Conservation (phyloP, 92 coral and sea anemone species). For the Palythoa grandiflora region DNA sequence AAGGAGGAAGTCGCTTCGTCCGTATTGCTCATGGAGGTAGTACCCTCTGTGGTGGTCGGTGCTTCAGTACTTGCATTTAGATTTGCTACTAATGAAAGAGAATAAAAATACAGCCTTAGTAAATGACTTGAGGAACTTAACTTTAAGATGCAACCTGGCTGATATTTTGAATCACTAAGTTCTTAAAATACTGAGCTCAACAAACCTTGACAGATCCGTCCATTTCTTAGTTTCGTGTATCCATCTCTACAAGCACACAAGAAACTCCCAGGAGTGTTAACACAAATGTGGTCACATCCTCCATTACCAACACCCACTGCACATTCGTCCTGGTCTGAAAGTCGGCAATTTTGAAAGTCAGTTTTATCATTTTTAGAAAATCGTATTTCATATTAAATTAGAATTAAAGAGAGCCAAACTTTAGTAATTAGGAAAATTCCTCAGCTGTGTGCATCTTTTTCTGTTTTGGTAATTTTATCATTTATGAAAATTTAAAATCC, state of each 20-base stretch:
- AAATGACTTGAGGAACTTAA: background rate
- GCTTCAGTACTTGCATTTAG: background rate
- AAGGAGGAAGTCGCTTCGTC: background rate
- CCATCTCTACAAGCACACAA: conserved; percentile 16
- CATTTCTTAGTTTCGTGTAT: conserved; percentile 19
- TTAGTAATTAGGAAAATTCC: too few relatives aligned
- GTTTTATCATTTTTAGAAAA: background rate
- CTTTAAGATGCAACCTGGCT: background rate
- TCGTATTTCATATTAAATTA: background rate
- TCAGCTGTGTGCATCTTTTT: too few relatives aligned
- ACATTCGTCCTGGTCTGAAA: conserved; percentile 23
- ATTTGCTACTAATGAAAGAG: background rate
- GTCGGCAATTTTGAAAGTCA: too few relatives aligned
- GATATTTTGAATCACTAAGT: background rate
- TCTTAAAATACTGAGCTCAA: background rate
- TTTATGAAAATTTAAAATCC: too few relatives aligned
- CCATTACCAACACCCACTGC: conserved; percentile 17
- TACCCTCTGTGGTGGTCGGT: background rate
- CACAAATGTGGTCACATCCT: conserved; percentile 18
- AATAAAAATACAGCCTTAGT: background rate
- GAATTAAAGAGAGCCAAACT: too few relatives aligned
- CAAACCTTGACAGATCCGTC: conserved; percentile 20
- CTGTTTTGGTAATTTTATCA: too few relatives aligned
- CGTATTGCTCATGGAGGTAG: background rate
- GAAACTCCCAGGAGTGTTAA: conserved; percentile 25